Conservation (phyloP, 1,140 invertebrate genomes). For the Lepidostoma basale region DNA sequence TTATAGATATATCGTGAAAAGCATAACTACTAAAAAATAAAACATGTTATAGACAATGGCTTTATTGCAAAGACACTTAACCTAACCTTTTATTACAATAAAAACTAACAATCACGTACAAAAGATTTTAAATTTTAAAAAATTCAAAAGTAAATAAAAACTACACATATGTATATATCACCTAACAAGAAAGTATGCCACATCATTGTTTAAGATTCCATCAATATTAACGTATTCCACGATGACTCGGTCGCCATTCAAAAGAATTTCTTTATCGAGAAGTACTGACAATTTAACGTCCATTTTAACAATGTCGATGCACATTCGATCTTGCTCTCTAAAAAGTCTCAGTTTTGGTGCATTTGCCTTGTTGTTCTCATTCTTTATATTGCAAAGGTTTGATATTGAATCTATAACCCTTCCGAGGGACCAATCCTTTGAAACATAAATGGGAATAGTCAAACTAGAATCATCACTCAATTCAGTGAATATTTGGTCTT, state of each 20-base stretch:
- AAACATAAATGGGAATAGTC: constrained; percentile 29
- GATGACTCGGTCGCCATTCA: constrained; percentile 37
- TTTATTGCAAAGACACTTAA: no score
- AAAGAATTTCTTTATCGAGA: constrained; percentile 27
- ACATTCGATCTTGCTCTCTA: constrained; percentile 34
- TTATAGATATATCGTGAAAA: no score
- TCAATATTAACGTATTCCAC: constrained; percentile 32
- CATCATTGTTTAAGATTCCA: background rate
- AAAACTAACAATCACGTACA: background rate
- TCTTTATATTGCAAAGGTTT: constrained; percentile 33
- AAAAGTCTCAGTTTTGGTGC: constrained; percentile 39
- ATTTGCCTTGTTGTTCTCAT: constrained; percentile 35
- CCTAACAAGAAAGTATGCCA: no score
- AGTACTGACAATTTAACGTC: constrained; percentile 29
- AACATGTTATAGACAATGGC: no score
- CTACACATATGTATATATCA: no score
- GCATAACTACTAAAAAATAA: no score
- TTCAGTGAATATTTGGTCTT: background rate
- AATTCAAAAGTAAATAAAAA: background rate
- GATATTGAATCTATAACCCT: constrained; percentile 41
- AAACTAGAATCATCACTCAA: background rate
- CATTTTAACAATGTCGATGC: constrained; percentile 33
- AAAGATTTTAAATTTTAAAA: background rate
- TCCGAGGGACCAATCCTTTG: constrained; percentile 40
- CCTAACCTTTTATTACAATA: no score